Evolutionary conservation across 2,888 invertebrate genomes (phyloP), one percentile per base, ranked within the genome.

Genomic region (Lochmaea capreae): DNA sequence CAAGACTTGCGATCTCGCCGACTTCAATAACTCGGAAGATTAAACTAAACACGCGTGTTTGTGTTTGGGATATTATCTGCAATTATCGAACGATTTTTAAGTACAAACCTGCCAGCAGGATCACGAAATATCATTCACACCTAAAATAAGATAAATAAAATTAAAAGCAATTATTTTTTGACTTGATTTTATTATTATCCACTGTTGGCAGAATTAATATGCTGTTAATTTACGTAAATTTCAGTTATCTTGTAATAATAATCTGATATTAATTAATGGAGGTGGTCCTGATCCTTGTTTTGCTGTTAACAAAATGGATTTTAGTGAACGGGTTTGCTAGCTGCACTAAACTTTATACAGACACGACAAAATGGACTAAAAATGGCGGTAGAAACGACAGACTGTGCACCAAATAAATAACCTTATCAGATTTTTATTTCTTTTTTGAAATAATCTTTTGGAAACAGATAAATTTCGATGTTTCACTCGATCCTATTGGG

Each of bases 401-500:
- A 22, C 3, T 22, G 22, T 22, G 33, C 5, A 33, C 33, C 33
- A 33, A 33, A 5, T 33, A 33, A 6, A 33, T 33, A 33, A 33
- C 12, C 12, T 43, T 46, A 14, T 3, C 46, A 11, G 14, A 12
- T 16, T 54, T 54, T 43, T 16, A 43, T 63, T 42, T 18, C 62
- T 63, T 43, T 39, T 63, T 42, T 16, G 16, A 12, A 39, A 39
- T 61, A 39, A 43, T 63, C 43, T 43, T 43, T 63, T 18, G 62
- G 16, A 63, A 63, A 39, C 62, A 59, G 46, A 59, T 59, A 43
- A 67, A 67, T 8, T 59, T 59, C 14, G 59, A 52, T 67, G 57
- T 67, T 67, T 58, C 5, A 59, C 3, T 8, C 58, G 52, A 46
- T 43, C 65, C 33, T 22, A 39, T 58, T 18, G 33, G 66, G 57